Evolutionary conservation across 2,113 vertebrate genomes (phyloP), one percentile per base, ranked within the genome.

Genomic region (Neogobius melanostomus): DNA sequence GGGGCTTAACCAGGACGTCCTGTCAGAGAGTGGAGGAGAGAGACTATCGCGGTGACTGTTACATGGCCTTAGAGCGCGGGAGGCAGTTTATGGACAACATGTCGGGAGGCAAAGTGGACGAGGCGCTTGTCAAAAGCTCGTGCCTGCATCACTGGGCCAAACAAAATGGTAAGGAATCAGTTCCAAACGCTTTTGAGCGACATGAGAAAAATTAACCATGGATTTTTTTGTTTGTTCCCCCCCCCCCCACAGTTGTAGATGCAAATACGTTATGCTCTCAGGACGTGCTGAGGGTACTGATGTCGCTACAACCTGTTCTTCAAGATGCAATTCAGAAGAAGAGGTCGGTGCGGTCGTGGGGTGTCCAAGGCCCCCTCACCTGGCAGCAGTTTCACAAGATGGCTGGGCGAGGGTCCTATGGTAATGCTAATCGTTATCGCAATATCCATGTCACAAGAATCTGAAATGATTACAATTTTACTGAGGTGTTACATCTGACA

Each of bases 381-480:
- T 99, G 98, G 98, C 98, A 99, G 72, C 98, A 99, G 82, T 99
- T 99, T 81, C 98, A 99, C 92, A 99, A 99, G 83, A 98, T 99
- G 96, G 98, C 98, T 81, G 98, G 98, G 74, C 95, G 98, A 77
- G 98, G 98, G 81, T 97, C 98, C 65, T 99, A 98, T 0, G 98
- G 97, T 98, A 94, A 94, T 84, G 14, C 44, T 44, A 12, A 36
- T 36, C 4, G 28, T 36, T 36, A 36, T 3, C 3, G 28, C 28
- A 36, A 5, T 36, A 36, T 36, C 28, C 28, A 36, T 36, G 28
- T 50, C 17, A 11, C 16, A 11, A 28, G 53, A 28, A 56, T 21
- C 5, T 54, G 6, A 21, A 54, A 54, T 36, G 28, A 36, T 36
- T 36, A 36, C 28, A 36, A 36, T 36, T 36, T 36, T 36, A 36